Percentiles rank a stretch among this genome's conserved stretches.
Conservation (phyloP, 1,140 invertebrate genomes). For the Hyles vespertilio region DNA sequence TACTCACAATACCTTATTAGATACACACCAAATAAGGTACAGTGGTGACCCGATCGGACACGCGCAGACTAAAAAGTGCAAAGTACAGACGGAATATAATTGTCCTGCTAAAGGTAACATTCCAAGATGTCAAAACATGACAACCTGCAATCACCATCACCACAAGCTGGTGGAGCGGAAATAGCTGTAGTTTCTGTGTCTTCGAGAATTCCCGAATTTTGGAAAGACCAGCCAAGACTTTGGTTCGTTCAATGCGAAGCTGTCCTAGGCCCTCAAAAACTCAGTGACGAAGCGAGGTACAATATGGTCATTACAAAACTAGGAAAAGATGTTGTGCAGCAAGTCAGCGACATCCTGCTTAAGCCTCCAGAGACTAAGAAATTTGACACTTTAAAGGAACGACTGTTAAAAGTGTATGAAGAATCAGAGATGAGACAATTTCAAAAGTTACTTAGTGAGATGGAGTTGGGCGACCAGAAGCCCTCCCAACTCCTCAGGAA, state of each 20-base stretch:
- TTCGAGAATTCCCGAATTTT: conserved; percentile 18
- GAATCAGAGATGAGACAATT: conserved; percentile 1
- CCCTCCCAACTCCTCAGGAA: background rate
- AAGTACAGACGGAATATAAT: no score
- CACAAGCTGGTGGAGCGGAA: background rate
- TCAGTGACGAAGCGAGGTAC: conserved; percentile 6
- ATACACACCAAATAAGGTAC: no score
- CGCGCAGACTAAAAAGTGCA: no score
- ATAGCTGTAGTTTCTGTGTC: conserved; percentile 7
- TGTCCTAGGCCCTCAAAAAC: conserved; percentile 16
- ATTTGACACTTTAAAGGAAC: background rate
- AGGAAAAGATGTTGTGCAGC: conserved; percentile 12
- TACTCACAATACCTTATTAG: no score
- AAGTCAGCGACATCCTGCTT: conserved; percentile 11
- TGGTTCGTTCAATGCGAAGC: conserved; percentile 19
- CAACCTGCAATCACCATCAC: no score
- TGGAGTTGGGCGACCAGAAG: conserved; percentile 6
- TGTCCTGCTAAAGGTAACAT: no score
- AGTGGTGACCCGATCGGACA: no score
- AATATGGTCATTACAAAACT: conserved; percentile 10
- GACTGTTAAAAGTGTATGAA: conserved; percentile 3
- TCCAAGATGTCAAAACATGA: no score
- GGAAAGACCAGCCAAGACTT: conserved; percentile 15
- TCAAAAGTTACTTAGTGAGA: conserved; percentile 5
- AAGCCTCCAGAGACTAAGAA: conserved; percentile 6